Evolutionary conservation across 2,888 invertebrate species (phyloP), one percentile per base, ranked within the genome.

Genomic region (Pantelozetes paolii): DNA sequence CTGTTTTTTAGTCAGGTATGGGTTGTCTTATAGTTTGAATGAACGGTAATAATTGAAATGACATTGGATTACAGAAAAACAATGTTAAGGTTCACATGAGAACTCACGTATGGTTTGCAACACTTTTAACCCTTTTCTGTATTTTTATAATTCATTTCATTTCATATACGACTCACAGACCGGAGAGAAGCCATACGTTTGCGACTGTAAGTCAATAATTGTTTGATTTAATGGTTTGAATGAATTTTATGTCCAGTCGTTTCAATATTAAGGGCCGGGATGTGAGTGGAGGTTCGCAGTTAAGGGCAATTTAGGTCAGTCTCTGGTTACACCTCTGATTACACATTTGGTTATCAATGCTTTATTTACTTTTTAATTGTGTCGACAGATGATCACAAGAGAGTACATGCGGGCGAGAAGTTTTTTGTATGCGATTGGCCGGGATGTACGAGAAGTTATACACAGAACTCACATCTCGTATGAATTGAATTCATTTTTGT

Each of bases 1-100:
- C 81, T 83, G 75, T 78, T 80, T 32, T 83, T 83, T 76, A 78
- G 83, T 72, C 81, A 83, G 54, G 54, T 54, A 54, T 50, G n/a
- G 15, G 15, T 36, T 36, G 5, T 5, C 36, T 36, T 36, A 8
- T 5, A 36, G 5, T 36, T 36, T 11, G 36, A 36, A 36, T 36
- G 15, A 45, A 45, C 2, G 11, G 2, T 15, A 15, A 45, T 45
- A 45, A n/a, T 2, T 11, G 6, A 2, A 50, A 50, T 23, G n/a
- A 20, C 20, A 20, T 50, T 50, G 6, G 50, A 45, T 23, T 2
- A 30, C 32, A 83, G 0, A 82, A 82, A 76, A 83, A 84, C 72
- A 82, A 82, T 48, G 79, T 64, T 20, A 64, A 64, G 62, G 62
- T 64, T 20, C 62, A 64, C n/a, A 64, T 64, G 62, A 36, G 62